Conservation (phyloP, 2,113 vertebrate genomes). For the Emydura subglobosa region DNA sequence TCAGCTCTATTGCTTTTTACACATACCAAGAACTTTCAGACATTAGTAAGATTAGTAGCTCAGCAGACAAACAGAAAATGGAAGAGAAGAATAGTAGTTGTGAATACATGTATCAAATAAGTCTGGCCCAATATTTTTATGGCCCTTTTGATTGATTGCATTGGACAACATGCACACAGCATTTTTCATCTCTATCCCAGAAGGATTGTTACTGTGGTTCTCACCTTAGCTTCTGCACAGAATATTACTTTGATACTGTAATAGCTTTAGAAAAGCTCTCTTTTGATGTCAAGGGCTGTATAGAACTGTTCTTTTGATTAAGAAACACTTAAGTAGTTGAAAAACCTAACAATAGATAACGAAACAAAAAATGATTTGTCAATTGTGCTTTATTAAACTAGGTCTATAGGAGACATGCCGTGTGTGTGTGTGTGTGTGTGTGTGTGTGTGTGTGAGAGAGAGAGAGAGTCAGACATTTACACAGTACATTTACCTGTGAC, state of each 20-base stretch:
- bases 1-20: slow-evolving; percentile 68
- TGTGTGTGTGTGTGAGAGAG: slow-evolving; percentile 47
- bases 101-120: slow-evolving; percentile 50
- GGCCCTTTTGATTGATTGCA: slow-evolving; percentile 75
- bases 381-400: slow-evolving; percentile 71
- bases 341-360: slow-evolving; percentile 75
- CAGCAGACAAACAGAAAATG: slow-evolving; percentile 65
- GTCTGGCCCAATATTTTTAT: slow-evolving; percentile 69
- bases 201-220: slow-evolving; percentile 78
- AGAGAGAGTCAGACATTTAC: slow-evolving; percentile 55
- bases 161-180: slow-evolving; percentile 49
- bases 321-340: slow-evolving; percentile 70
- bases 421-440: slow-evolving; percentile 21
- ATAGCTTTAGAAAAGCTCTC: slow-evolving; percentile 77
- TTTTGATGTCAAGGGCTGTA: slow-evolving; percentile 76
- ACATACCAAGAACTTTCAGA: slow-evolving; percentile 59
- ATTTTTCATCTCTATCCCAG: slow-evolving; percentile 75
- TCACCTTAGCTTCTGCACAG: slow-evolving; percentile 79
- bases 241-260: slow-evolving; percentile 80
- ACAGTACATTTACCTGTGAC: slow-evolving; percentile 16
- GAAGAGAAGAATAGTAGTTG: slow-evolving; percentile 64
- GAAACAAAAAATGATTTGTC: slow-evolving; percentile 38
- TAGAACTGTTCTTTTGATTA: slow-evolving; percentile 81
- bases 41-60: slow-evolving; percentile 65
- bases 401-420: slow-evolving; percentile 58